These are phyloP conservation scores for Chrysolina haemoptera DNA, from an alignment of 2,888 invertebrate species.

Conservation along the genomic window DNA sequence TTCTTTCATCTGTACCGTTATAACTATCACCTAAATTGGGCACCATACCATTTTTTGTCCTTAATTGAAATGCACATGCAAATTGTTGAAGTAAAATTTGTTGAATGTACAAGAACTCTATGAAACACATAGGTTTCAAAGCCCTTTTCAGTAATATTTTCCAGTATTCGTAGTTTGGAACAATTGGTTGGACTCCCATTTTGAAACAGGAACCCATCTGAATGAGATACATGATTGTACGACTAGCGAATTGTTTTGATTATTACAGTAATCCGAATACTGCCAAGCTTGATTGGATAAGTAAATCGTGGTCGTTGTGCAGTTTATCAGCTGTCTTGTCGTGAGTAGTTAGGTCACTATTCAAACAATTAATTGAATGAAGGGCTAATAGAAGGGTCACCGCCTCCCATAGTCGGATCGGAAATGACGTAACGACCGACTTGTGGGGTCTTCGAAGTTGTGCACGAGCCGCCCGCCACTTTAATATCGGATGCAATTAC, in stretches of 20 bases:
- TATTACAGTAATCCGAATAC: background rate
- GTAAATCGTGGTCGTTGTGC: constrained; percentile 44
- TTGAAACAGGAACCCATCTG: background rate
- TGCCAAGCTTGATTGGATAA: constrained; percentile 39
- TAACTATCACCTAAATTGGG: constrained; percentile 29
- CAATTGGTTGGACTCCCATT: too few species aligned
- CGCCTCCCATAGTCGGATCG: constrained; percentile 57
- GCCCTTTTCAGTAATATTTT: too few species aligned
- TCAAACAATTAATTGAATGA: constrained; percentile 60
- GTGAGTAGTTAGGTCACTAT: constrained; percentile 55
- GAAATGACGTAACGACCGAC: constrained; percentile 64
- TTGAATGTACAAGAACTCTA: too few species aligned
- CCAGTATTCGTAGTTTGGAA: too few species aligned
- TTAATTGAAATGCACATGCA: background rate
- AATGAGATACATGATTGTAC: background rate
- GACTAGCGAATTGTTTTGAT: background rate
- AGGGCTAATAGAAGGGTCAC: constrained; percentile 58
- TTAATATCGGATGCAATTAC: constrained; percentile 35
- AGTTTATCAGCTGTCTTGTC: constrained; percentile 51
- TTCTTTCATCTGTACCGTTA: constrained; percentile 39
- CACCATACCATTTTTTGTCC: constrained; percentile 4
- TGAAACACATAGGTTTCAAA: too few species aligned
- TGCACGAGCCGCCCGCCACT: constrained; percentile 38
- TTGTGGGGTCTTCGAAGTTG: constrained; percentile 61
- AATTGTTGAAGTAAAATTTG: background rate